phyloP scores from a whole-genome alignment of 2,888 invertebrate species.

The Archips xylosteana region DNA sequence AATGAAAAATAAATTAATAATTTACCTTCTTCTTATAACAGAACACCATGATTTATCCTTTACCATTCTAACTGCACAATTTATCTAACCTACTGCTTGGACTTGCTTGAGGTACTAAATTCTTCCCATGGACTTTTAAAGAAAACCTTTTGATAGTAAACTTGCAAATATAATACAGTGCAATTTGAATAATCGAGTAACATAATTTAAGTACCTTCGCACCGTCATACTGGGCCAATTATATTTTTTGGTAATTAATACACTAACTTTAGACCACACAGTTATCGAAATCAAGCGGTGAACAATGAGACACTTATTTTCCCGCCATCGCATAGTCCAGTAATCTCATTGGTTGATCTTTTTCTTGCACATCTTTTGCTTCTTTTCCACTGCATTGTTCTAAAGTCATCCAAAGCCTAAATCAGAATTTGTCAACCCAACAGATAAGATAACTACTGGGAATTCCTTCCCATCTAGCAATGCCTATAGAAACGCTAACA shows the following conservation, averaged over 20 bases:
- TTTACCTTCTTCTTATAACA: conserved; percentile 39
- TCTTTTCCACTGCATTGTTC: background rate
- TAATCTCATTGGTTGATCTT: background rate
- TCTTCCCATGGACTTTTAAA: conserved; percentile 32
- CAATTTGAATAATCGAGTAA: conserved; percentile 11
- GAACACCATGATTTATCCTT: conserved; percentile 39
- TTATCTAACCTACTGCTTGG: conserved; percentile 41
- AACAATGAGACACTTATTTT: background rate
- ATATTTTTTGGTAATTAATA: background rate
- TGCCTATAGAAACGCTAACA: too few species aligned
- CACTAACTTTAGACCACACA: background rate
- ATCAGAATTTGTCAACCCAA: background rate
- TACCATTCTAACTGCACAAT: conserved; percentile 36
- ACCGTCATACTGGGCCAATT: conserved; percentile 26
- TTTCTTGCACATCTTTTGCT: background rate
- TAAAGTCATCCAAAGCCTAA: background rate
- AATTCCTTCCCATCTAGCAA: background rate
- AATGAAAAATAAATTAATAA: conserved; percentile 35
- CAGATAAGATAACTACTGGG: background rate
- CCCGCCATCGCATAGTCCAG: background rate
- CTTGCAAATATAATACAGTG: conserved; percentile 34
- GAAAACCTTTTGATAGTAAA: conserved; percentile 33
- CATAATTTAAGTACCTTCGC: conserved; percentile 36
- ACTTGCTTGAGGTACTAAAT: conserved; percentile 39
- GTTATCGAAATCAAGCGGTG: background rate